Base-by-base conservation (phyloP, 2,797 vertebrate species). In the Phataginus tetradactyla region DNA sequence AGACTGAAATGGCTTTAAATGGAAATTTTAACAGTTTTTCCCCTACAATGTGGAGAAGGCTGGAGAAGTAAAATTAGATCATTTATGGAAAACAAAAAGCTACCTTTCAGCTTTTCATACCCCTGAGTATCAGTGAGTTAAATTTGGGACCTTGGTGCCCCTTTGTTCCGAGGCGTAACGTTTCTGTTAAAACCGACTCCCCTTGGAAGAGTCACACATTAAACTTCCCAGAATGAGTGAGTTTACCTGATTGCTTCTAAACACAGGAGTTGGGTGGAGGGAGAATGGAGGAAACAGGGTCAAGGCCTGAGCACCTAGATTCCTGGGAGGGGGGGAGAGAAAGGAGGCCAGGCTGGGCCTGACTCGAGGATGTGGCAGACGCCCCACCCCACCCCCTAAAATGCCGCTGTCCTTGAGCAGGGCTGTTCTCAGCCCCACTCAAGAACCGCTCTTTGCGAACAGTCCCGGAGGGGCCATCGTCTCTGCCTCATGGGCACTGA, bases 131-230 rank as follows among this genome's bases (percentile, higher is more conserved):
- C 11, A 75, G 18, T 8, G 79, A 77, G 49, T 86, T 86, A 72
- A 85, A 72, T 55, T 15, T 57, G 77, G 53, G 78, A 61, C n/a
- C 37, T 71, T 90, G 80, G 39, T 34, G 64, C 45, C 34, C 51
- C 27, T 93, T 85, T 77, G 85, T 72, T 85, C 91, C 49, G 86
- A 92, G 61, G 42, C 21, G 72, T 66, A 25, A 34, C 78, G 45
- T 86, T 86, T 61, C 66, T 53, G 34, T 92, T 72, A 55, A 55
- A 85, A 94, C 45, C 86, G 80, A 32, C 39, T 78, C 23, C 21
- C 37, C 17, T 37, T 68, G 94, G 71, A 85, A 90, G 66, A 78
- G 49, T 21, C 5, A 12, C 71, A 59, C 14, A 57, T 18, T 68
- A 59, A 25, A 68, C 61, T 85, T 85, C 87, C 29, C 63, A 49